A percentile compares a stretch with the other conserved stretches of the same genome.
Evolutionary conservation across 2,888 invertebrate species (phyloP).

Genomic region (Dendrolimus pini): DNA sequence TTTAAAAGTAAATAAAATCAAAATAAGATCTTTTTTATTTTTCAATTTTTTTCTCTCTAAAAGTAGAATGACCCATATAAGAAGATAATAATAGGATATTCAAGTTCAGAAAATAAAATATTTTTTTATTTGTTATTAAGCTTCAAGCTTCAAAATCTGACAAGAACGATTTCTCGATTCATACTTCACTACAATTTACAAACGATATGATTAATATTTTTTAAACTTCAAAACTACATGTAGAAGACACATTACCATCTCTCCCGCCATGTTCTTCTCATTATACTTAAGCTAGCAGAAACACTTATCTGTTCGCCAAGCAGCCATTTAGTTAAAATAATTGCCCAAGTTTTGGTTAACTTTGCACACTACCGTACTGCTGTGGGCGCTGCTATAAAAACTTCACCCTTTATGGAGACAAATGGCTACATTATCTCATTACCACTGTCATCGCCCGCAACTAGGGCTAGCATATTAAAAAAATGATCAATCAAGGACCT

Average conservation of each 20-base stretch:
- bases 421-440: conserved; percentile 29
- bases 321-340: conserved; percentile 16
- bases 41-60: too few relatives aligned
- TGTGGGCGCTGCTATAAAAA: conserved; percentile 3
- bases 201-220: too few relatives aligned
- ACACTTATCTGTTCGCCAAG: background rate
- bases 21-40: too few relatives aligned
- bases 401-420: conserved; percentile 16
- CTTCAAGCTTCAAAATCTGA: too few relatives aligned
- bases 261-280: background rate
- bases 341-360: conserved; percentile 16
- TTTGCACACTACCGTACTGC: conserved; percentile 7
- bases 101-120: too few relatives aligned
- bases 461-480: background rate
- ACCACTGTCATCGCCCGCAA: conserved; percentile 17
- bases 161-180: too few relatives aligned
- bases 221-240: background rate
- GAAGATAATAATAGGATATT: too few relatives aligned
- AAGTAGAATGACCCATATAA: too few relatives aligned
- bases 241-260: background rate
- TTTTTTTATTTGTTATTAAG: too few relatives aligned
- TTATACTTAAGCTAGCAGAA: background rate
- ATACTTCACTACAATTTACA: too few relatives aligned
- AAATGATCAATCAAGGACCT: background rate
- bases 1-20: too few relatives aligned